These are phyloP conservation scores for Zaprionus africanus DNA, from an alignment of 1,140 invertebrate genomes.

Conservation along the genomic window DNA sequence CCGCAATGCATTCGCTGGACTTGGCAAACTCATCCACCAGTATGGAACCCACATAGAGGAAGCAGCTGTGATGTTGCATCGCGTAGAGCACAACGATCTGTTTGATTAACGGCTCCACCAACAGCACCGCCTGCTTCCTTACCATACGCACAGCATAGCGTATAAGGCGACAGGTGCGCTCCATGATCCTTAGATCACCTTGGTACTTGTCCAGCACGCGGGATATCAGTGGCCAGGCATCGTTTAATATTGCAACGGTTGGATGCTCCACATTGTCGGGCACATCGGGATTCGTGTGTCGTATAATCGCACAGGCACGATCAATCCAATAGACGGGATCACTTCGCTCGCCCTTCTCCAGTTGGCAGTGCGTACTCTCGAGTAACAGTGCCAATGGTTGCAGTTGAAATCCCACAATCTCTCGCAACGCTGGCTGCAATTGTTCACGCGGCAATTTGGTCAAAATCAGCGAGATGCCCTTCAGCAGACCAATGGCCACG, in stretches of 20 bases:
- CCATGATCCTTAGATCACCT: slow-evolving; percentile 94
- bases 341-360: slow-evolving; percentile 85
- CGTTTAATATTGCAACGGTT: slow-evolving; percentile 91
- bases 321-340: slow-evolving; percentile 98
- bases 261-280: slow-evolving; percentile 89
- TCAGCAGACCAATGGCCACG: slow-evolving; percentile 92
- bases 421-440: slow-evolving; percentile 89
- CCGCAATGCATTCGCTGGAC: slow-evolving; percentile 87
- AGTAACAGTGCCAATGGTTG: slow-evolving; percentile 87
- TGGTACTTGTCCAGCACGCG: slow-evolving; percentile 91
- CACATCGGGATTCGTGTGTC: slow-evolving; percentile 89
- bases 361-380: slow-evolving; percentile 57
- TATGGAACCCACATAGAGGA: slow-evolving; percentile 97
- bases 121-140: slow-evolving; percentile 90
- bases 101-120: slow-evolving; percentile 92
- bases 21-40: slow-evolving; percentile 96
- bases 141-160: slow-evolving; percentile 95
- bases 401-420: slow-evolving; percentile 92
- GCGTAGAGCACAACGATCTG: slow-evolving; percentile 95
- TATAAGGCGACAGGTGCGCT: slow-evolving; percentile 95
- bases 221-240: slow-evolving; percentile 95
- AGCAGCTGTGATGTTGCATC: slow-evolving; percentile 94
- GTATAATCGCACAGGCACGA: slow-evolving; percentile 95
- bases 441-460: slow-evolving; percentile 87
- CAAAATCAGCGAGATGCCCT: slow-evolving; percentile 90